Percentiles rank a stretch among this genome's conserved stretches.
phyloP scores from a whole-genome alignment of 2,113 vertebrate species.

The Labrus mixtus region DNA sequence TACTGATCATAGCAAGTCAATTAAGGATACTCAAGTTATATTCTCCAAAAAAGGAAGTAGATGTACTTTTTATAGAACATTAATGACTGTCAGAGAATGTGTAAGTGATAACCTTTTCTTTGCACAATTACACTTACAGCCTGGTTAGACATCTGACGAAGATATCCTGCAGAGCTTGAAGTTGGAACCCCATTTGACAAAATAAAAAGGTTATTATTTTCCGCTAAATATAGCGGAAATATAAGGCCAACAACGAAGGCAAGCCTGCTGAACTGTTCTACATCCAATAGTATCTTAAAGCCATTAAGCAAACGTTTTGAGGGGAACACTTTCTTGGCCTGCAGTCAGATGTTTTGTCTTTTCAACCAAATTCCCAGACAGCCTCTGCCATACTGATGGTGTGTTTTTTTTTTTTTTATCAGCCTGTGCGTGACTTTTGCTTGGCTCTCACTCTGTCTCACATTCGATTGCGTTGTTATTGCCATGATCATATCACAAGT shows the following conservation, averaged over 20 bases:
- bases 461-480: not conserved
- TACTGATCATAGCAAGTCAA: not conserved
- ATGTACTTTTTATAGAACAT: not conserved
- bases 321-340: constrained; percentile 21
- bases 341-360: constrained; percentile 14
- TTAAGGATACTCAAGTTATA: constrained; percentile 1
- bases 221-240: not conserved
- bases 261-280: not conserved
- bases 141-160: constrained; percentile 2
- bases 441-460: not conserved
- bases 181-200: constrained; percentile 27
- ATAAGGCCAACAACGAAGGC: not conserved
- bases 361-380: constrained; percentile 12
- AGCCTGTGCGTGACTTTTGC: constrained; percentile 1
- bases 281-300: not conserved
- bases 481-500: not conserved
- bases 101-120: not conserved
- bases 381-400: not conserved
- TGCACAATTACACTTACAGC: not conserved
- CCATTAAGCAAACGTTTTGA: not conserved
- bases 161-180: constrained; percentile 11
- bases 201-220: constrained; percentile 12
- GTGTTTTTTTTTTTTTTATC: constrained; percentile 4
- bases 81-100: not conserved
- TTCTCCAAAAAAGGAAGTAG: constrained; percentile 4